These are phyloP conservation scores for Cephus nigrinus DNA, from an alignment of 2,888 invertebrate genomes.

Conservation along the genomic window DNA sequence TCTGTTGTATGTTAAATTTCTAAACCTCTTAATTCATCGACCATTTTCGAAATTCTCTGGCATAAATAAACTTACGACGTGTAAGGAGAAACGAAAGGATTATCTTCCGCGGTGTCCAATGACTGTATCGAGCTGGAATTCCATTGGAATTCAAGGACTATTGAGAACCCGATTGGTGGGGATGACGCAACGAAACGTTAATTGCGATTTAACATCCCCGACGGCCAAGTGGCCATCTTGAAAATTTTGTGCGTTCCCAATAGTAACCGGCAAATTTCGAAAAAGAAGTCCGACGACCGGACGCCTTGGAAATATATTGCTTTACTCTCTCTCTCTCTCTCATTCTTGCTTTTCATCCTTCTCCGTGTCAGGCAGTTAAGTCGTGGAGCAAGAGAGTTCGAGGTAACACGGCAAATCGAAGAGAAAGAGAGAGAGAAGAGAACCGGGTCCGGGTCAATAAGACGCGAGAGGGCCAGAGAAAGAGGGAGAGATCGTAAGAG, in stretches of 20 bases:
- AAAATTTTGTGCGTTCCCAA: constrained; percentile 16
- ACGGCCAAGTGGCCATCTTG: constrained; percentile 3
- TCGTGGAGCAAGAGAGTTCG: constrained; percentile 39
- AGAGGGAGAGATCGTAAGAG: neutral
- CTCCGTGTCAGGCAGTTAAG: constrained; percentile 16
- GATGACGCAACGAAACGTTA: constrained; percentile 17
- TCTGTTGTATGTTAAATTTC: neutral
- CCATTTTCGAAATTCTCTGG: neutral
- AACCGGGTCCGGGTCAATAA: constrained; percentile 67
- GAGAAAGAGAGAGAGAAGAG: constrained; percentile 54
- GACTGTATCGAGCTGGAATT: neutral
- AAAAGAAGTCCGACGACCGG: constrained; percentile 1
- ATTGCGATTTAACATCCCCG: neutral
- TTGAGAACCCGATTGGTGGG: constrained; percentile 3
- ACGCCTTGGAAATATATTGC: constrained; percentile 26
- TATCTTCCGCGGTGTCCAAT: neutral
- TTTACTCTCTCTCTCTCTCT: constrained; percentile 33
- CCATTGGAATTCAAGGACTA: neutral
- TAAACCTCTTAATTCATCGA: neutral
- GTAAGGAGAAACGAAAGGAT: neutral
- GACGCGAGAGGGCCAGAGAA: constrained; percentile 45
- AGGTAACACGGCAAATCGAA: constrained; percentile 44
- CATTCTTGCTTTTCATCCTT: constrained; percentile 33
- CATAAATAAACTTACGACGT: neutral
- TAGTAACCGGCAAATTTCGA: neutral